Conservation (phyloP, 2,888 invertebrate species). For the Eledone cirrhosa region DNA sequence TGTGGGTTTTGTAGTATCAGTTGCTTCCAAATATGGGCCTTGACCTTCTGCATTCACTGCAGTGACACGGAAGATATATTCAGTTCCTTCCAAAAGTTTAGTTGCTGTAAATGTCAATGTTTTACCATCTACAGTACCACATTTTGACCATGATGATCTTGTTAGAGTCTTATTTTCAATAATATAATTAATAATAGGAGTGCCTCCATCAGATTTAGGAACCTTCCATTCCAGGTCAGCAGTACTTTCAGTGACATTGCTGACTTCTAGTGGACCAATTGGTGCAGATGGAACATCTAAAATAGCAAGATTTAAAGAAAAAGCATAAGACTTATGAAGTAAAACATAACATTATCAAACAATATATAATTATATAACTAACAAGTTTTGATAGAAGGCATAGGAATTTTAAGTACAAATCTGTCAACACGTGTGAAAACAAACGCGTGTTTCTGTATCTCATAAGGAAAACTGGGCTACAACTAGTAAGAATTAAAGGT, state of each 20-base stretch:
- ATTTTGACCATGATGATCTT: constrained; percentile 80
- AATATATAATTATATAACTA: no score
- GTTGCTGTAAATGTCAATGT: constrained; percentile 39
- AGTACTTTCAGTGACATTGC: constrained; percentile 83
- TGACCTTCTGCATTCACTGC: constrained; percentile 91
- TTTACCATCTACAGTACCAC: constrained; percentile 69
- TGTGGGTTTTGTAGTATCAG: constrained; percentile 39
- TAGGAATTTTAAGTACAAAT: no score
- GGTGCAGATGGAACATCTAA: constrained; percentile 87
- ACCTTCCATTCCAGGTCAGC: constrained; percentile 74
- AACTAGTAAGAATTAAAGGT: no score
- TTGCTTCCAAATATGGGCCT: constrained; percentile 81
- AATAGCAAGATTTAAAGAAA: no score
- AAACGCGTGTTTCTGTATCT: no score
- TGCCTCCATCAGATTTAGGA: constrained; percentile 58
- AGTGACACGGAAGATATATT: constrained; percentile 85
- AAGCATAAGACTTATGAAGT: no score
- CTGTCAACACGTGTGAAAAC: no score
- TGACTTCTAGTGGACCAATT: constrained; percentile 78
- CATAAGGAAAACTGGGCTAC: no score
- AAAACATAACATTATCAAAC: no score
- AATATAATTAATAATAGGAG: constrained; percentile 52
- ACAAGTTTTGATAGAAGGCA: no score
- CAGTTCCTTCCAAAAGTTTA: constrained; percentile 74
- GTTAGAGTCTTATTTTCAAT: constrained; percentile 76